Percentiles rank a stretch among this genome's conserved stretches.
phyloP scores from a whole-genome alignment of 2,888 invertebrate genomes.

The Hirtodrosophila confusa region DNA sequence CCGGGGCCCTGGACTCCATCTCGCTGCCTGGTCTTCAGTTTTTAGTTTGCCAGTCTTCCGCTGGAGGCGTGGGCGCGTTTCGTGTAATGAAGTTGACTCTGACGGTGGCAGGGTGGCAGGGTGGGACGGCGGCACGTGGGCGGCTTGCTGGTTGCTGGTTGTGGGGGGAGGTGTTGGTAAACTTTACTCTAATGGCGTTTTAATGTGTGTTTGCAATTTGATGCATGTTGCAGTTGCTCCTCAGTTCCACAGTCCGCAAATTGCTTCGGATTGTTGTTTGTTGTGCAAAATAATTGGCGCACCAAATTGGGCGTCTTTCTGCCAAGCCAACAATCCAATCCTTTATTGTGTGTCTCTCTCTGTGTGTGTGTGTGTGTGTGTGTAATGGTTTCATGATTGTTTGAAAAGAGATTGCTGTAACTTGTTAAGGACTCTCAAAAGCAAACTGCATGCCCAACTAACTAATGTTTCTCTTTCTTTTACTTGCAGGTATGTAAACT shows the following conservation, averaged over 20 bases:
- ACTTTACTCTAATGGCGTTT: conserved; percentile 61
- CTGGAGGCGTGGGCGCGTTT: conserved; percentile 60
- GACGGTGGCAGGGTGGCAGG: not conserved
- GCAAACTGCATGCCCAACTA: conserved; percentile 22
- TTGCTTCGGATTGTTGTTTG: conserved; percentile 44
- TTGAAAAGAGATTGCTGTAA: conserved; percentile 25
- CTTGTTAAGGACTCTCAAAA: conserved; percentile 41
- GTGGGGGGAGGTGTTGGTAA: conserved; percentile 2
- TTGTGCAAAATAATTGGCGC: conserved; percentile 64
- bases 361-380: conserved; percentile 9
- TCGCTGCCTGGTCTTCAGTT: conserved; percentile 12
- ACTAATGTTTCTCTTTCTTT: conserved; percentile 22
- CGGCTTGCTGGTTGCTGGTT: not conserved
- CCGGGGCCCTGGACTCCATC: conserved; percentile 23
- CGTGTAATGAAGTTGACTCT: conserved; percentile 61
- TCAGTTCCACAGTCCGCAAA: conserved; percentile 16
- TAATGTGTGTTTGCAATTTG: conserved; percentile 50
- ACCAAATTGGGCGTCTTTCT: conserved; percentile 45
- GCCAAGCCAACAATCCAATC: not conserved
- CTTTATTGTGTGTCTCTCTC: conserved; percentile 1
- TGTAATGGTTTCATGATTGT: conserved; percentile 35
- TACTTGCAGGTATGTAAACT: conserved; percentile 55
- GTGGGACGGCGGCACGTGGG: not conserved
- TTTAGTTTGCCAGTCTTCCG: not conserved
- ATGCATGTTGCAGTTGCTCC: conserved; percentile 45